A percentile compares a stretch with the other conserved stretches of the same genome.
Conservation (phyloP, 2,113 vertebrate species). For the Tauraco erythrolophus region DNA sequence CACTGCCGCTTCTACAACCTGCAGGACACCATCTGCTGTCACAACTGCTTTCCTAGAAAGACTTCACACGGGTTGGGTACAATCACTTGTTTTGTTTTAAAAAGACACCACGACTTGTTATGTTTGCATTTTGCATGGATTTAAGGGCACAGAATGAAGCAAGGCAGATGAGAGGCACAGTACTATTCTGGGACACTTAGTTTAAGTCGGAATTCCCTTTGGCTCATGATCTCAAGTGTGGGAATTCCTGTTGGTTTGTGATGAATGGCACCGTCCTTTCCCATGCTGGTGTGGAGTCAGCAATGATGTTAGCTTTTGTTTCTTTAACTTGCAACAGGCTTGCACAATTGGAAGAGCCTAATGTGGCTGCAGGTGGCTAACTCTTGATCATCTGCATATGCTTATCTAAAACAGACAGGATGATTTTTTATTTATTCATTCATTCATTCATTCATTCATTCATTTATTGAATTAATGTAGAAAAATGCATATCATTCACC, state of each 20-base stretch:
- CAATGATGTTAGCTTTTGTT: background rate
- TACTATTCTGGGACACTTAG: background rate
- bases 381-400: background rate
- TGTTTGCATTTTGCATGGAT: background rate
- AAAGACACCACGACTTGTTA: background rate
- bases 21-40: constrained; percentile 65
- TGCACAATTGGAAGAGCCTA: background rate
- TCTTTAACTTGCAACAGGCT: background rate
- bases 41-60: constrained; percentile 34
- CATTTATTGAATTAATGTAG: too few relatives aligned
- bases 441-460: background rate
- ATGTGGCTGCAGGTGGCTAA: background rate
- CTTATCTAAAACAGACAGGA: background rate
- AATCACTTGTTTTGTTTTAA: background rate
- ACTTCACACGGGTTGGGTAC: background rate
- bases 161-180: background rate
- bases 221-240: too few relatives aligned
- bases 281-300: background rate
- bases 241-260: background rate
- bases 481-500: background rate
- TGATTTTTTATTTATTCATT: background rate
- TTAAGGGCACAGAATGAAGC: background rate
- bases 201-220: background rate
- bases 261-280: background rate
- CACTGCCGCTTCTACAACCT: background rate